Percentiles rank a stretch among this genome's conserved stretches.
phyloP scores from a whole-genome alignment of 2,797 vertebrate species.

The Siniperca undulata region DNA sequence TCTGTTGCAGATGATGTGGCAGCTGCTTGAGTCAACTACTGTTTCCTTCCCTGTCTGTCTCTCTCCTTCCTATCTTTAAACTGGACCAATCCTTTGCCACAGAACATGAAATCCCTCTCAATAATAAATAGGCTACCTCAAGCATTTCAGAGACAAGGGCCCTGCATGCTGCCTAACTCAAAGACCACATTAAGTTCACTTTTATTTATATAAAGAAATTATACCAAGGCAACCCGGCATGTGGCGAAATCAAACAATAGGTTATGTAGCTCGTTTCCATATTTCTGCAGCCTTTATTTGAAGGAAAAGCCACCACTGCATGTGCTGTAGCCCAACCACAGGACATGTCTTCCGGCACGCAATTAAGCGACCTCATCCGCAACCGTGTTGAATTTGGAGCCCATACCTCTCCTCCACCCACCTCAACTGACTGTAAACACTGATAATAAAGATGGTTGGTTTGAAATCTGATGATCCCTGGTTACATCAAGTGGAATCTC shows the following conservation, averaged over 20 bases:
- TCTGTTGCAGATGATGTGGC: conserved; percentile 59
- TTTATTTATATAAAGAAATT: conserved; percentile 35
- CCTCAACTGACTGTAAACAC: conserved; percentile 61
- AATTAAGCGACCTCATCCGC: conserved; percentile 79
- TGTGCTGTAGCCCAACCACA: conserved; percentile 66
- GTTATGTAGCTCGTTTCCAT: conserved; percentile 26
- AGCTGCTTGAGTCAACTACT: conserved; percentile 47
- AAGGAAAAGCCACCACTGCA: conserved; percentile 42
- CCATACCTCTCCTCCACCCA: conserved; percentile 59
- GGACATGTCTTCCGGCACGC: conserved; percentile 79
- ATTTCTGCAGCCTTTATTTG: conserved; percentile 43
- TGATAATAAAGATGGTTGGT: conserved; percentile 35
- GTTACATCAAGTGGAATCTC: conserved; percentile 25
- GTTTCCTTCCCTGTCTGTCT: conserved; percentile 35
- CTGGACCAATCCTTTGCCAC: conserved; percentile 68
- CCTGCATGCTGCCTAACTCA: conserved; percentile 66
- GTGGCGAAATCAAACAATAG: conserved; percentile 65
- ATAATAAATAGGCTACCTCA: conserved; percentile 77
- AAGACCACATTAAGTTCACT: conserved; percentile 70
- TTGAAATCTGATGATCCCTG: conserved; percentile 2
- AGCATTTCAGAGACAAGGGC: conserved; percentile 67
- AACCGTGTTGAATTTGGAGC: conserved; percentile 67
- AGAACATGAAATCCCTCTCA: conserved; percentile 75
- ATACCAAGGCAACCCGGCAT: conserved; percentile 27
- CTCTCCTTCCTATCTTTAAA: conserved; percentile 63